These are phyloP conservation scores for Kuschelorhynchus macadamiae DNA, from an alignment of 2,888 invertebrate genomes.

Conservation along the genomic window DNA sequence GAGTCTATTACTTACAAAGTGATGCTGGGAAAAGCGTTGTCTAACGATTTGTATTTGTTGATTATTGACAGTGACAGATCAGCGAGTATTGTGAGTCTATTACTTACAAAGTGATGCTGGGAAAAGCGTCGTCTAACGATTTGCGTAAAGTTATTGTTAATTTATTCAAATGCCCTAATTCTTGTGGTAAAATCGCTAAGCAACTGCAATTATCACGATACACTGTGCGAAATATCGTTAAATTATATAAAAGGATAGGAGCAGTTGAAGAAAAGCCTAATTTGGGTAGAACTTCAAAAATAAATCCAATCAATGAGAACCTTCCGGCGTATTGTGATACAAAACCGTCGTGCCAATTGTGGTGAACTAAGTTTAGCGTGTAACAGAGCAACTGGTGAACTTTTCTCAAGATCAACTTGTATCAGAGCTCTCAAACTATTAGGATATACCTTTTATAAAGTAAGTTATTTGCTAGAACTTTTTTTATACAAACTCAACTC, in stretches of 20 bases:
- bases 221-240: constrained; percentile 12
- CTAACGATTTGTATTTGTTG: constrained; percentile 10
- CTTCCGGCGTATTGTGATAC: constrained; percentile 2
- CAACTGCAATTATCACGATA: constrained; percentile 10
- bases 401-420: constrained; percentile 3
- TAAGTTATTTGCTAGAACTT: background rate
- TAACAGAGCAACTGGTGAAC: background rate
- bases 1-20: constrained; percentile 1
- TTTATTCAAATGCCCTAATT: background rate
- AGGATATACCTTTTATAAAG: constrained; percentile 5
- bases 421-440: constrained; percentile 7
- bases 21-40: constrained; percentile 5
- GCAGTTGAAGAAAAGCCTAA: constrained; percentile 10
- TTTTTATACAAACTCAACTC: constrained; percentile 6
- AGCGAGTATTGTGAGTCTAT: background rate
- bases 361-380: constrained; percentile 6
- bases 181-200: constrained; percentile 2
- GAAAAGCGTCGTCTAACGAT: constrained; percentile 6
- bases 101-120: constrained; percentile 6
- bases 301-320: constrained; percentile 9
- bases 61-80: constrained; percentile 3
- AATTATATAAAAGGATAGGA: constrained; percentile 13
- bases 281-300: constrained; percentile 18
- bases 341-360: constrained; percentile 12
- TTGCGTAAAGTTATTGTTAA: constrained; percentile 9